phyloP scores from a whole-genome alignment of 2,888 invertebrate genomes.

The Diloba caeruleocephala region DNA sequence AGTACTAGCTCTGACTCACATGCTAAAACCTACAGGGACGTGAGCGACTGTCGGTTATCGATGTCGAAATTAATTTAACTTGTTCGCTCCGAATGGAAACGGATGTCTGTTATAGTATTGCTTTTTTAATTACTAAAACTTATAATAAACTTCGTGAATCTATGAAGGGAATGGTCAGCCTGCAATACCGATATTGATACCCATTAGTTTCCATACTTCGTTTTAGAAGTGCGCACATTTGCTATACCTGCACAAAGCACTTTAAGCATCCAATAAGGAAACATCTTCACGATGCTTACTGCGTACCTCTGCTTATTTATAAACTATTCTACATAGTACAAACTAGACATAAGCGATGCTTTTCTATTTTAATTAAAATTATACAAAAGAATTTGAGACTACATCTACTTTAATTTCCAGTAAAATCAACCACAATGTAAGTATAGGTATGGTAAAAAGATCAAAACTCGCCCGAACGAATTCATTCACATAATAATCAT shows the following conservation, averaged over 20 bases:
- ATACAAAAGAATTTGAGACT: constrained; percentile 30
- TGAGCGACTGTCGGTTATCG: constrained; percentile 36
- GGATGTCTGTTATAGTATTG: constrained; percentile 47
- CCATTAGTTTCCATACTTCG: constrained; percentile 39
- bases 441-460: constrained; percentile 43
- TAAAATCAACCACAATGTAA: constrained; percentile 38
- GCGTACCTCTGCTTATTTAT: constrained; percentile 45
- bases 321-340: constrained; percentile 34
- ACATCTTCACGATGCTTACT: constrained; percentile 48
- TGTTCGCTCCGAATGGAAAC: constrained; percentile 39
- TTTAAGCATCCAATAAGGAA: constrained; percentile 49
- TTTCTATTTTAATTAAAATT: constrained; percentile 44
- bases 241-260: constrained; percentile 48
- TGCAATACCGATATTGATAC: constrained; percentile 41
- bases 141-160: constrained; percentile 41
- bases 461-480: constrained; percentile 57
- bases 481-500: constrained; percentile 74
- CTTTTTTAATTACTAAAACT: constrained; percentile 49
- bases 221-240: constrained; percentile 38
- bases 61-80: constrained; percentile 44
- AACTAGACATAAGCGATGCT: constrained; percentile 28
- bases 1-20: constrained; percentile 36
- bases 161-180: constrained; percentile 24
- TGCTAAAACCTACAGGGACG: constrained; percentile 39
- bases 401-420: constrained; percentile 30